These are phyloP conservation scores for Ptilorrhoa leucosticta DNA, from an alignment of 2,113 vertebrate genomes.

Conservation along the genomic window DNA sequence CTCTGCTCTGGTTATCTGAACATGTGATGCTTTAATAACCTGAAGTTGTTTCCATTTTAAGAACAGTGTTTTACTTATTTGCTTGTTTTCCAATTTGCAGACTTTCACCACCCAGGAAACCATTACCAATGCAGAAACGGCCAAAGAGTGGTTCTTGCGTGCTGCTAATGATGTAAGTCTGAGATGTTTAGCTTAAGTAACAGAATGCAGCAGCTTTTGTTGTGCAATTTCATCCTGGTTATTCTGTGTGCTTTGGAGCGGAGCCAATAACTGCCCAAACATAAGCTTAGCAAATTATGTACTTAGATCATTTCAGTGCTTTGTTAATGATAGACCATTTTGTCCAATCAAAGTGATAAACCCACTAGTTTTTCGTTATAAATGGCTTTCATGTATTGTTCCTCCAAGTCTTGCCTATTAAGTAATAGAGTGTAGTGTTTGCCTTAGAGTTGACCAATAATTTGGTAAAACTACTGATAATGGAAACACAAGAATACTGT, in stretches of 20 bases:
- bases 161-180: conserved; percentile 87
- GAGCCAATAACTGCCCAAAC: not conserved
- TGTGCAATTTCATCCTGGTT: not conserved
- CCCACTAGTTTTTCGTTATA: not conserved
- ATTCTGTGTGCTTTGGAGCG: not conserved
- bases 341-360: not conserved
- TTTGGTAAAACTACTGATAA: not conserved
- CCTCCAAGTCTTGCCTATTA: not conserved
- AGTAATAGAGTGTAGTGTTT: not conserved
- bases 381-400: not conserved
- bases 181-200: not conserved
- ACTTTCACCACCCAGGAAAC: conserved; percentile 98
- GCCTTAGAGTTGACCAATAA: not conserved
- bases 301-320: not conserved
- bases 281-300: not conserved
- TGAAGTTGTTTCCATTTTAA: not conserved
- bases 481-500: not conserved
- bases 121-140: conserved; percentile 97
- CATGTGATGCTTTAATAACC: not conserved
- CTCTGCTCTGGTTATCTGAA: not conserved
- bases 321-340: not conserved
- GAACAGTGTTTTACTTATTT: not conserved
- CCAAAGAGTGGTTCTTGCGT: conserved; percentile 90
- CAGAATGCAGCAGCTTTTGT: not conserved
- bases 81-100: conserved; percentile 54